These are phyloP conservation scores for Vollenhovia emeryi DNA, from an alignment of 1,140 invertebrate genomes.

Conservation along the genomic window DNA sequence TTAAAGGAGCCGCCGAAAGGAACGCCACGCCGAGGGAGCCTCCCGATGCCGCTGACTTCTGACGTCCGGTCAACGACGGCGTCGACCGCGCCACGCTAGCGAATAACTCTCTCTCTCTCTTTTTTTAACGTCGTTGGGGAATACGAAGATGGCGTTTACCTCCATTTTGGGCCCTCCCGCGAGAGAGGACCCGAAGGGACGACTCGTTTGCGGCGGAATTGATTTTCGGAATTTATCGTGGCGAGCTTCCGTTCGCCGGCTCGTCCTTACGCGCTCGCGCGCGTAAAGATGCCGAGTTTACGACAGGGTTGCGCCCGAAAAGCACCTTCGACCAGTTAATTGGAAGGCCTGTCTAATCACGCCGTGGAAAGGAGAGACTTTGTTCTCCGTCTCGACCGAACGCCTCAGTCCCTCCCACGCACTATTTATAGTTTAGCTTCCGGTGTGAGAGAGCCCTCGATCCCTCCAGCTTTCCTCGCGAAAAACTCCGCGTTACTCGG, in stretches of 20 bases:
- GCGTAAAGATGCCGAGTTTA: slow-evolving; percentile 83
- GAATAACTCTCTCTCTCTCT: slow-evolving; percentile 32
- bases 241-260: slow-evolving; percentile 82
- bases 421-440: slow-evolving; percentile 56
- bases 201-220: slow-evolving; percentile 75
- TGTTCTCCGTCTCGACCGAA: slow-evolving; percentile 66
- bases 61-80: slow-evolving; percentile 1
- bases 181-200: slow-evolving; percentile 42
- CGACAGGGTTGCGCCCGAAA: slow-evolving; percentile 76
- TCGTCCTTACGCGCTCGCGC: slow-evolving; percentile 52
- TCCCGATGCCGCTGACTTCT: slow-evolving; percentile 21
- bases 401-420: slow-evolving; percentile 18
- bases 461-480: not conserved
- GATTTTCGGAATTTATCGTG: slow-evolving; percentile 85
- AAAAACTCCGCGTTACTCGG: not conserved
- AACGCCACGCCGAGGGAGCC: not conserved
- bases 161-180: slow-evolving; percentile 7
- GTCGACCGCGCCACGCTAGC: slow-evolving; percentile 21
- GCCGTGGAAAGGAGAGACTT: slow-evolving; percentile 56
- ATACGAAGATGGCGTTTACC: slow-evolving; percentile 20
- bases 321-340: slow-evolving; percentile 79
- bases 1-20: slow-evolving; percentile 61
- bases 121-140: slow-evolving; percentile 51
- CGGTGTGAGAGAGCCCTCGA: slow-evolving; percentile 54
- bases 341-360: slow-evolving; percentile 81